A percentile compares a stretch with the other conserved stretches of the same genome.
Evolutionary conservation across 2,888 invertebrate species (phyloP).

Genomic region (Drosophila leonis): DNA sequence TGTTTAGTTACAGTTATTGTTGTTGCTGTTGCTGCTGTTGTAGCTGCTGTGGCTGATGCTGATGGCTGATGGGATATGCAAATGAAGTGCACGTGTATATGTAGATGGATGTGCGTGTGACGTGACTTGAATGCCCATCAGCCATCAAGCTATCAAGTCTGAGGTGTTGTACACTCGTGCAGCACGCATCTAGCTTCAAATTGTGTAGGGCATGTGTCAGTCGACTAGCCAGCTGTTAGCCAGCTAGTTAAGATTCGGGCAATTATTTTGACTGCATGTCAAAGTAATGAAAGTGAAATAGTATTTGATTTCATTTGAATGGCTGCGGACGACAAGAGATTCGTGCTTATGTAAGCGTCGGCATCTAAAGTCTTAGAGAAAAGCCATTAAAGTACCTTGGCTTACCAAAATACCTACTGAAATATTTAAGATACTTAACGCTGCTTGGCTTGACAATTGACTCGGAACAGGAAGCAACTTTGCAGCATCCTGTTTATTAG

Average conservation of each 20-base stretch:
- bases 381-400: constrained; percentile 6
- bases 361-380: constrained; percentile 20
- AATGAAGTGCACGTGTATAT: constrained; percentile 58
- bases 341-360: constrained; percentile 33
- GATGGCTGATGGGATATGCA: constrained; percentile 56
- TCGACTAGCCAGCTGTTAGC: constrained; percentile 28
- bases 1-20: constrained; percentile 25
- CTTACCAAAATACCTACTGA: constrained; percentile 10
- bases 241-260: constrained; percentile 24
- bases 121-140: constrained; percentile 34
- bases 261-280: constrained; percentile 36
- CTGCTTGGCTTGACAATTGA: neutral
- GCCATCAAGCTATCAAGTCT: neutral
- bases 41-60: neutral
- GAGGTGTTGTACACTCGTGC: constrained; percentile 21
- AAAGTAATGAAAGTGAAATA: constrained; percentile 64
- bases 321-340: constrained; percentile 7
- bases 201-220: constrained; percentile 48
- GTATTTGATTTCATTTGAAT: constrained; percentile 19
- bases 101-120: constrained; percentile 48
- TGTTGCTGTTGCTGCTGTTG: constrained; percentile 1
- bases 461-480: neutral
- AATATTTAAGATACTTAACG: constrained; percentile 5
- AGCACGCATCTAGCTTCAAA: neutral
- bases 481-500: constrained; percentile 6